Conservation (phyloP, 2,797 vertebrate species). For the Martes flavigula region DNA sequence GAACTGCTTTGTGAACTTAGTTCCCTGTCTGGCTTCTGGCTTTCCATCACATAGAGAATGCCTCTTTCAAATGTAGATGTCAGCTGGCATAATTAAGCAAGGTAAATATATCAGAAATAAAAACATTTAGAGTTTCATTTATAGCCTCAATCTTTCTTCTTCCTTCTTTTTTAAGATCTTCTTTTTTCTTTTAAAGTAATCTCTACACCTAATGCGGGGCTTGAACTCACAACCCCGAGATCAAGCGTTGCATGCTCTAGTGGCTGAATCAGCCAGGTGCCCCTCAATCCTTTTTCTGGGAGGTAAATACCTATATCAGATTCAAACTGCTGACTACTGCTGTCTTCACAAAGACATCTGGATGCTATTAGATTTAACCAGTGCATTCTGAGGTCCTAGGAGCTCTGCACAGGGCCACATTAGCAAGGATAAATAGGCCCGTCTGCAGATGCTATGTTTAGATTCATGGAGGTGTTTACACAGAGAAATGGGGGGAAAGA, state of each 20-base stretch:
- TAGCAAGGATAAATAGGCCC: background rate
- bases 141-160: background rate
- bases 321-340: background rate
- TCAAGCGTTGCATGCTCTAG: background rate
- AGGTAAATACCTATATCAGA: background rate
- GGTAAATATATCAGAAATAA: background rate
- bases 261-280: background rate
- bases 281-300: background rate
- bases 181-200: background rate
- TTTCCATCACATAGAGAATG: background rate
- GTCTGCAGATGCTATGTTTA: background rate
- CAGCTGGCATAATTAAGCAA: background rate
- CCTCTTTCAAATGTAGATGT: background rate
- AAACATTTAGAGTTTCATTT: background rate
- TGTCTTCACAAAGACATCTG: background rate
- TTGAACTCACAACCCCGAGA: background rate
- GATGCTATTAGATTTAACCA: background rate
- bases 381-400: background rate
- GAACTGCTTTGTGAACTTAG: background rate
- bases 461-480: background rate
- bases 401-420: background rate
- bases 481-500: background rate
- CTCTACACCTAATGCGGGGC: background rate
- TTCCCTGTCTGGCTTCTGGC: background rate
- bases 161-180: background rate